Base-by-base conservation (phyloP, 2,888 invertebrate genomes). In the Isoperla grammatica region DNA sequence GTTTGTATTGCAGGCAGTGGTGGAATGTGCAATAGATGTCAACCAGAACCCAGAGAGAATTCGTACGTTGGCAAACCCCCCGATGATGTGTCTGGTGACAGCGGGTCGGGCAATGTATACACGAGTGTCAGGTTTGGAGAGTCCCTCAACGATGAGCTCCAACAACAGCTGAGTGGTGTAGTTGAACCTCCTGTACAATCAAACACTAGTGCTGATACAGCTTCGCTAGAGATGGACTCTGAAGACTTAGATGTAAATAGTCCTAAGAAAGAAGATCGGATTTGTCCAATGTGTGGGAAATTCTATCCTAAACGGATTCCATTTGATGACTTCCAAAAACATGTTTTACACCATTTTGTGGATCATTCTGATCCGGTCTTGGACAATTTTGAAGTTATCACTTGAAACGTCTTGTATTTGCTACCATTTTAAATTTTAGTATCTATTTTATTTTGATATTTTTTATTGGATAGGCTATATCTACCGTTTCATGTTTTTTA, bases 271-370 rank as follows among this genome's bases (percentile, higher is more conserved):
- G 73, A 71, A 65, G 76, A 79, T 65, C 84, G 82, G 72, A 83
- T 86, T 56, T 90, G 90, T 68, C 90, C 90, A 0, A 80, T 90
- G 76, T 90, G 90, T 73, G 85, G 83, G 9, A 78, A 79, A 71
- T 75, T 77, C 64, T 90, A 84, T 69, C 75, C 75, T 46, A 79
- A 78, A 69, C 76, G 80, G 58, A 71, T 78, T 11, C 71, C 77
- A 19, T 88, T 89, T 71, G 74, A 79, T 22, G 79, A 81, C 49
- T 90, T 90, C 69, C 83, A 86, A 64, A 76, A 82, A 60, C 90
- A 91, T 74, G 90, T 91, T 23, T 83, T 89, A 72, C 81, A 78
- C 67, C 90, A 90, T 75, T 90, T 90, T 72, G 74, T 79, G 59
- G 81, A 66, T 35, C 67, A 70, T 22, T 29, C 40, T 9, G 43